A percentile compares a stretch with the other conserved stretches of the same genome.
Evolutionary conservation across 2,113 vertebrate genomes (phyloP).

Genomic region (Dipodomys ordii): DNA sequence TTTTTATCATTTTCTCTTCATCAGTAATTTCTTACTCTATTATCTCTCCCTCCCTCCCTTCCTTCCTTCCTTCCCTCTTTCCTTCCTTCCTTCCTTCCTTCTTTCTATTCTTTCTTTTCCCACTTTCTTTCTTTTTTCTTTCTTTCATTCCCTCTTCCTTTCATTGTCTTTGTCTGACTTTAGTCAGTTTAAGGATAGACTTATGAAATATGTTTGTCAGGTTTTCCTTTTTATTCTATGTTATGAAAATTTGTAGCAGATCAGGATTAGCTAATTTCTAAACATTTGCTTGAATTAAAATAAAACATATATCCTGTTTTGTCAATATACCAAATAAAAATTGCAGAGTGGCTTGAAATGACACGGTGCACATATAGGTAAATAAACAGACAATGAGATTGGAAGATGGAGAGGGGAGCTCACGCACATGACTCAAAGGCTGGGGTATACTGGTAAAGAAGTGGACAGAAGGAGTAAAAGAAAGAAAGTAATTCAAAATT

Average conservation of each 20-base stretch:
- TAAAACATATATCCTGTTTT: neutral
- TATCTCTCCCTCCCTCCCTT: neutral
- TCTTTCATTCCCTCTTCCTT: no score
- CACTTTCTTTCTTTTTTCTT: neutral
- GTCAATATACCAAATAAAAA: neutral
- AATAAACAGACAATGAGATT: neutral
- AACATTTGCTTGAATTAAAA: neutral
- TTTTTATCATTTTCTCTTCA: neutral
- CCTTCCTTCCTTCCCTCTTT: neutral
- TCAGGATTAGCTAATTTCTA: neutral
- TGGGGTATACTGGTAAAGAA: neutral
- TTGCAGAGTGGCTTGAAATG: neutral
- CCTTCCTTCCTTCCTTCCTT: no score
- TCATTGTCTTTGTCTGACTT: neutral
- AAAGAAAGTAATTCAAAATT: neutral
- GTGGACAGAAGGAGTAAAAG: neutral
- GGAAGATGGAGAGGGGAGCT: neutral
- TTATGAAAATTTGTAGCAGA: neutral
- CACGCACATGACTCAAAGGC: neutral
- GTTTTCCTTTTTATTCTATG: neutral
- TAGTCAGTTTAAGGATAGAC: neutral
- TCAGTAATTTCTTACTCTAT: neutral
- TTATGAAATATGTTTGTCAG: neutral
- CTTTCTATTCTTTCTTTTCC: neutral
- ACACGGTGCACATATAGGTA: neutral